Evolutionary conservation across 2,113 vertebrate species (phyloP).

Genomic region (Microcebus jonahi): DNA sequence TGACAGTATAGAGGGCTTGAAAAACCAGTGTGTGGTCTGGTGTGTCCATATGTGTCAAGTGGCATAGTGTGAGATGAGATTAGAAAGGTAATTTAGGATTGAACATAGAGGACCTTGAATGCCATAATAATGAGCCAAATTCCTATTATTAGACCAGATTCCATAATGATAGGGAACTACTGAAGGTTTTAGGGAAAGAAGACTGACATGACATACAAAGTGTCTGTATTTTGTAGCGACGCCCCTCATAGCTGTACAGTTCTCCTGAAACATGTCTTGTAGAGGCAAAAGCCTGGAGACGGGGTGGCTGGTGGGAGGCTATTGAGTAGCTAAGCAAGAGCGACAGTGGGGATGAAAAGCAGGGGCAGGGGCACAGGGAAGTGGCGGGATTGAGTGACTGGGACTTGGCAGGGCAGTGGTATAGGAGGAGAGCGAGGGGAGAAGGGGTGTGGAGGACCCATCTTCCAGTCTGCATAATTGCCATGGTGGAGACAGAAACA

Average conservation of each 20-base stretch:
- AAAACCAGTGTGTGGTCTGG: neutral
- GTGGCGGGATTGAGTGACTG: neutral
- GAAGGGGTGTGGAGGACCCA: neutral
- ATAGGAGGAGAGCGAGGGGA: neutral
- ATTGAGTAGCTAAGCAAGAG: neutral
- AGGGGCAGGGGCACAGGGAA: neutral
- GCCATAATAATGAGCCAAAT: neutral
- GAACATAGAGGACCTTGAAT: too few species aligned
- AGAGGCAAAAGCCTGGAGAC: neutral
- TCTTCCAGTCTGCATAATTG: neutral
- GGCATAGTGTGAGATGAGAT: neutral
- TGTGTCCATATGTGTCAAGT: neutral
- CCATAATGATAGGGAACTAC: accelerated
- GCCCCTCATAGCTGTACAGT: neutral
- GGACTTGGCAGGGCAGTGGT: neutral
- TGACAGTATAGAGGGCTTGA: accelerated
- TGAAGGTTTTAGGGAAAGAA: neutral
- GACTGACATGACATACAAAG: neutral
- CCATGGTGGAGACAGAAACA: neutral
- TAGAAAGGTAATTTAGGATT: neutral
- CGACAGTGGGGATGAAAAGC: neutral
- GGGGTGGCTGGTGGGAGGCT: neutral
- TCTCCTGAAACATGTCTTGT: neutral
- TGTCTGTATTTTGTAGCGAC: neutral
- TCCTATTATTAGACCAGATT: neutral